Percentiles rank a stretch among this genome's conserved stretches.
phyloP scores from a whole-genome alignment of 2,888 invertebrate genomes.

The Catocala fraxini region DNA sequence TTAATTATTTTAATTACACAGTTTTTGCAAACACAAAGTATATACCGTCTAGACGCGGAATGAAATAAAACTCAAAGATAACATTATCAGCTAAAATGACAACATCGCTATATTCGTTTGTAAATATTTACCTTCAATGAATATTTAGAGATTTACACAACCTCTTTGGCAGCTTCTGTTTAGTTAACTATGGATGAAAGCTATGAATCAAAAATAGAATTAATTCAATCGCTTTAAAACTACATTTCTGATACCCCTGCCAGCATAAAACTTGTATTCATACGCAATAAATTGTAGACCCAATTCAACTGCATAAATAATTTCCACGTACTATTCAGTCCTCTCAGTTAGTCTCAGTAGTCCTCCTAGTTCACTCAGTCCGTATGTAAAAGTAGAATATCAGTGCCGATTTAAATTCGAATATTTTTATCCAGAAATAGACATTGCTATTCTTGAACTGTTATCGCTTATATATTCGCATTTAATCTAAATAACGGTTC shows the following conservation, averaged over 20 bases:
- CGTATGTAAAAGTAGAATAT: conserved; percentile 12
- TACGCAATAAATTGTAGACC: background rate
- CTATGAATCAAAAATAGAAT: too few relatives aligned
- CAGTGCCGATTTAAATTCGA: conserved; percentile 31
- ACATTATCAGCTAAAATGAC: background rate
- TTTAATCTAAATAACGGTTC: conserved; percentile 50
- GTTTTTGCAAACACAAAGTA: too few relatives aligned
- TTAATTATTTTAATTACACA: too few relatives aligned
- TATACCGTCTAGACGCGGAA: too few relatives aligned
- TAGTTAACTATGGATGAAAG: too few relatives aligned
- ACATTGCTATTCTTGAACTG: conserved; percentile 26
- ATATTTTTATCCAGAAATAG: conserved; percentile 26
- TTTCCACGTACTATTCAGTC: background rate
- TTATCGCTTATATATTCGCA: conserved; percentile 42
- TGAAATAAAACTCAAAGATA: background rate
- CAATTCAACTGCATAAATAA: background rate
- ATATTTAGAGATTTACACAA: background rate
- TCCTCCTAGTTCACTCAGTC: too few relatives aligned
- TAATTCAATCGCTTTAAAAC: too few relatives aligned
- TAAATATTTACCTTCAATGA: background rate
- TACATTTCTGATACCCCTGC: background rate
- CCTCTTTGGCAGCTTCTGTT: too few relatives aligned
- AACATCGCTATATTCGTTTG: too few relatives aligned
- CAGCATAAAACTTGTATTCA: too few relatives aligned
- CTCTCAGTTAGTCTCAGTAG: too few relatives aligned